Conservation (phyloP, 2,113 vertebrate genomes). For the Pterocles burchelli region DNA sequence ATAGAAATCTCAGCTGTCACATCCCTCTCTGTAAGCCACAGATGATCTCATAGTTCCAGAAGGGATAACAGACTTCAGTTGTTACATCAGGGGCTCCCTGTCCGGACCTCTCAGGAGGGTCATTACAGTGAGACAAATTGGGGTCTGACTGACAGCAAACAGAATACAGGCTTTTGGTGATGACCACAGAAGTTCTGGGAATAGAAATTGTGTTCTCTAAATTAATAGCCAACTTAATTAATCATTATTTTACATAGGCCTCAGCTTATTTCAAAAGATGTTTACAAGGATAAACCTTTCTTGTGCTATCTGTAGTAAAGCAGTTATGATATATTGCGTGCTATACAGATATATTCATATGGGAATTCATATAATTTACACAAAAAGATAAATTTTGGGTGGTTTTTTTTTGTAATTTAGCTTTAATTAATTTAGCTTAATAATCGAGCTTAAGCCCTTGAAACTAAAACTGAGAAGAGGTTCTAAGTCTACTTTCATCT, state of each 20-base stretch:
- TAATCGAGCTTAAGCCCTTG: not conserved
- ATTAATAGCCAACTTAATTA: not conserved
- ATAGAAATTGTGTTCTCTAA: not conserved
- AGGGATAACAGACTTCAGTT: not conserved
- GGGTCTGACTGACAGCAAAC: not conserved
- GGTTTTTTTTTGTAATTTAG: not conserved
- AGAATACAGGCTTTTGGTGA: not conserved
- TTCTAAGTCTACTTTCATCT: not conserved
- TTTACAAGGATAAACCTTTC: not conserved
- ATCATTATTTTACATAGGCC: not conserved
- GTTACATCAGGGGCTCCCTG: not conserved
- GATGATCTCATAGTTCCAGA: not conserved
- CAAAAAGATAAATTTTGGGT: not conserved
- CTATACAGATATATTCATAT: not conserved
- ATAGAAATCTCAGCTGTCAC: not conserved
- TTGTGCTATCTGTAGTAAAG: not conserved
- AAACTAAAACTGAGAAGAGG: not conserved
- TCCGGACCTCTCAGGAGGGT: not conserved
- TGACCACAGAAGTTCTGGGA: not conserved
- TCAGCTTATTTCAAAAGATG: not conserved
- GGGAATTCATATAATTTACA: not conserved
- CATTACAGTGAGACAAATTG: not conserved
- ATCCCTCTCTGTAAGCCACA: not conserved
- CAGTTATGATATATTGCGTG: not conserved
- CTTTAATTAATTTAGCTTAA: not conserved